Percentiles rank a stretch among this genome's conserved stretches.
Conservation (phyloP, 35 echinoderm and acorn worm genomes). For the Heliocidaris erythrogramma region DNA sequence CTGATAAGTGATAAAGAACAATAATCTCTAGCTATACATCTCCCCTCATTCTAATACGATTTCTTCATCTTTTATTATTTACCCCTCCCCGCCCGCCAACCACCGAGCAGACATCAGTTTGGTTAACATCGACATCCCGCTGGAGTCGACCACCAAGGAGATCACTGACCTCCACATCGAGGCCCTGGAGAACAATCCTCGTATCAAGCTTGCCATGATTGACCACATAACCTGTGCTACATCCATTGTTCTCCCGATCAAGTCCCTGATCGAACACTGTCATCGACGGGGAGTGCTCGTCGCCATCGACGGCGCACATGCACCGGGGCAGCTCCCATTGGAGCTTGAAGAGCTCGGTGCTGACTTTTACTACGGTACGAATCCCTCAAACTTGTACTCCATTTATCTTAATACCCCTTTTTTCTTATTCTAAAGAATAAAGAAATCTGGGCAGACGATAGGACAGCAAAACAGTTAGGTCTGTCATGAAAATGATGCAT, state of each 20-base stretch:
- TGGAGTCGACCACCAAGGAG: conserved; percentile 44
- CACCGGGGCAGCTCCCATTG: conserved; percentile 66
- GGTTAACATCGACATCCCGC: conserved; percentile 65
- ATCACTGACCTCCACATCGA: conserved; percentile 47
- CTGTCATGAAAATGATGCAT: not conserved
- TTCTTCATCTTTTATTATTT: not conserved
- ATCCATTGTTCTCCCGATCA: conserved; percentile 66
- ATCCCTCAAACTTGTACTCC: not conserved
- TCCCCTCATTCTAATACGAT: no score
- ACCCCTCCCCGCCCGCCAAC: not conserved
- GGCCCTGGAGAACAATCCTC: conserved; percentile 44
- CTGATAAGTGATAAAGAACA: not conserved
- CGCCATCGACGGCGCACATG: conserved; percentile 80
- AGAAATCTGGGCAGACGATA: not conserved
- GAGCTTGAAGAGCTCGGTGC: conserved; percentile 60
- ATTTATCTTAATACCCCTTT: not conserved
- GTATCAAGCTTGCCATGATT: conserved; percentile 64
- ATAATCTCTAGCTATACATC: not conserved
- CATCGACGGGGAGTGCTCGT: conserved; percentile 57
- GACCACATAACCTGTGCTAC: conserved; percentile 77
- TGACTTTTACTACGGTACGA: conserved; percentile 65
- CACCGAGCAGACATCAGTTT: conserved; percentile 43
- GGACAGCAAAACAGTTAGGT: not conserved
- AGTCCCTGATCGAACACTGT: conserved; percentile 66
- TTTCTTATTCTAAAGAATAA: not conserved